Evolutionary conservation across 2,888 invertebrate species (phyloP), one percentile per base, ranked within the genome.

Genomic region (Rhyacophila evoluta): DNA sequence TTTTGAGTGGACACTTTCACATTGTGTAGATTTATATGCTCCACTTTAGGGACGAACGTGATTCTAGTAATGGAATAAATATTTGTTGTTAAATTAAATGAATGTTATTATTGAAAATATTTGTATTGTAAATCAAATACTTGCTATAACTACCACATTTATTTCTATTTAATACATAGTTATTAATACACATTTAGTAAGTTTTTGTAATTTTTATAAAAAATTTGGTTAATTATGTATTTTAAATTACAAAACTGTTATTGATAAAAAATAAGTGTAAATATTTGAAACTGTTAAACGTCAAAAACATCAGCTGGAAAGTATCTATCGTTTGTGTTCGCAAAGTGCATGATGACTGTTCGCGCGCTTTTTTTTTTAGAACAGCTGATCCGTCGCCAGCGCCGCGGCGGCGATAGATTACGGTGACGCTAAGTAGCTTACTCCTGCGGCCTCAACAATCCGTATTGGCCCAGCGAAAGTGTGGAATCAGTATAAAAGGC

Each of bases 401-500:
- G 55, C 38, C 78, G 74, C 78, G 78, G 41, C 69, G 39, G 67
- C 71, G 33, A 28, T 19, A 55, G 19, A 55, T 10, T 15, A 55
- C 55, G 55, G 55, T 19, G 25, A 19, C 55, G 55, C 55, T 55
- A 55, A 55, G 55, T 55, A 55, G 55, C 55, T 55, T 55, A 19
- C 55, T 55, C 55, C 55, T 55, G 55, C 55, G 69, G 68, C 38
- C 71, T 67, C 74, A 55, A 55, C 69, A 55, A 73, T 85, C 86
- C 86, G 83, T 85, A 19, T 10, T 55, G 19, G 55, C 55, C 87
- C 87, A 87, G 88, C 90, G 90, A 90, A 91, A 90, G 90, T 89
- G 86, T 86, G 86, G 86, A 87, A 86, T 84, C 83, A 86, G 89
- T 91, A 91, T 91, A 91, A 89, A 91, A 91, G 89, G 87, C 87